These are phyloP conservation scores for Neodon shergylaensis DNA, from an alignment of 2,113 vertebrate genomes.

Conservation along the genomic window DNA sequence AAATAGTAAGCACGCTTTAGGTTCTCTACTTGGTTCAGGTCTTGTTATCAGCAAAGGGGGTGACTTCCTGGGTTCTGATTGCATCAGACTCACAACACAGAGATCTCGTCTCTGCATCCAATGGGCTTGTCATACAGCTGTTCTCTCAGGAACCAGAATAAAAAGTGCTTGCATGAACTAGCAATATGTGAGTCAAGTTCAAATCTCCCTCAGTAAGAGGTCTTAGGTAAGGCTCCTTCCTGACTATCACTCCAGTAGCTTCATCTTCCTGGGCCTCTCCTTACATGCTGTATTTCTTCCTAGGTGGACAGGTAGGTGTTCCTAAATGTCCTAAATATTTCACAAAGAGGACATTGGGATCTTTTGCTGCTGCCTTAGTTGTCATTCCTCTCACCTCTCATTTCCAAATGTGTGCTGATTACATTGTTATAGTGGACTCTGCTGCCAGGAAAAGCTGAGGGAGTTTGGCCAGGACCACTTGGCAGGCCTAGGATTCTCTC, in stretches of 20 bases:
- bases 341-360: not conserved
- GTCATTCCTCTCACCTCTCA: not conserved
- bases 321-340: not conserved
- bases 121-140: not conserved
- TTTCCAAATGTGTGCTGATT: not conserved
- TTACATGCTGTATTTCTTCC: rapidly evolving
- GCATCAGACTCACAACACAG: not conserved
- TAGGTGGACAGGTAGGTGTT: not conserved
- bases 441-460: too few relatives aligned
- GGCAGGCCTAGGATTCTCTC: not conserved
- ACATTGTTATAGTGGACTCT: not conserved
- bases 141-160: not conserved
- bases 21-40: not conserved
- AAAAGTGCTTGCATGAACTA: not conserved
- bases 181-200: rapidly evolving
- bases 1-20: not conserved
- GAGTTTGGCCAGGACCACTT: not conserved
- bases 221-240: not conserved
- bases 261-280: not conserved
- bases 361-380: not conserved
- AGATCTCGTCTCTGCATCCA: not conserved
- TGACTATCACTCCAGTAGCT: not conserved
- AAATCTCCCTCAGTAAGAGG: not conserved
- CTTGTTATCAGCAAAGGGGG: not conserved
- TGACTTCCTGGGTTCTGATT: not conserved